Base-by-base conservation (phyloP, 2,797 vertebrate genomes). In the Parotocinclus haroldoi region DNA sequence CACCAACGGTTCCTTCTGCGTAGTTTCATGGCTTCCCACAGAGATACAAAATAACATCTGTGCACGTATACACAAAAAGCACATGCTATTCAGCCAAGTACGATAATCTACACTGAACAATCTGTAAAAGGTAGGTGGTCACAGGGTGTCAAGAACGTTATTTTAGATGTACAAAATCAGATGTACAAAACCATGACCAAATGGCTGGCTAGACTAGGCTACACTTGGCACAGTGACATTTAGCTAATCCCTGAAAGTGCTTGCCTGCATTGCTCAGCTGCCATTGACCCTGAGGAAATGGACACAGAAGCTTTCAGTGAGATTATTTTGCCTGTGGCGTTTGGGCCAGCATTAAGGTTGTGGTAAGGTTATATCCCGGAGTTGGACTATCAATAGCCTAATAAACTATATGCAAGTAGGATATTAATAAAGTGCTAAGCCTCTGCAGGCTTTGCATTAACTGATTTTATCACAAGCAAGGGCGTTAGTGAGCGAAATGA, bases 271-370 rank as follows among this genome's bases (percentile, higher is more conserved):
- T 69, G 44, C 60, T 50, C 38, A 67, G 42, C 45, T 76, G 38
- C 18, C 66, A 63, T 19, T 64, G 66, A 71, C 58, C 44, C 58
- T 39, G 37, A 68, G 50, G 63, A 73, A 63, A 73, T 44, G 53
- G 46, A 53, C 53, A 65, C 60, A 63, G 44, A 63, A 69, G 68
- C 59, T 69, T 63, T 64, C 19, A 50, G 27, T 42, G 69, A 59
- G 63, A 72, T 72, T 67, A 64, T 54, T 75, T 46, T 67, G 58
- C 57, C 49, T 37, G 69, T 27, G 44, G 42, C 45, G 42, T 71
- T 66, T 57, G 50, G 18, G 50, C 53, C 14, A 17, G 49, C 49
- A 40, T 60, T 50, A 52, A 62, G 57, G n/a, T n/a, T 18, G 27
- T 16, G 54, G 19, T 14, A 38, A 44, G 51, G 65, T 51, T 59